Evolutionary conservation across 2,113 vertebrate genomes (phyloP).

Genomic region (Tetrax tetrax): DNA sequence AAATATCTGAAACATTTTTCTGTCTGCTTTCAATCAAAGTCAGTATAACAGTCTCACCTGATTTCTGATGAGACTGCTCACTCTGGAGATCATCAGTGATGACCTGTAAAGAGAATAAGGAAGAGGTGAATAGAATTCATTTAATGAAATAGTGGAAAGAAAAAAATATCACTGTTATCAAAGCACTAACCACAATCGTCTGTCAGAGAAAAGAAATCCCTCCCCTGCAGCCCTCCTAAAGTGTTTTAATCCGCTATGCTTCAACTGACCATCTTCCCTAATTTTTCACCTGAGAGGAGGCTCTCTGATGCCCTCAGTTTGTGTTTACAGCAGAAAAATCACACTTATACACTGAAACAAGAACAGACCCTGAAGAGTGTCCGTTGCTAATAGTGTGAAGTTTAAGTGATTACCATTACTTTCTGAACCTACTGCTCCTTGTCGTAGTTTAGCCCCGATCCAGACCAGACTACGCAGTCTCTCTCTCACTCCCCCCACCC

Average conservation of each 20-base stretch:
- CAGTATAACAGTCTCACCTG: neutral
- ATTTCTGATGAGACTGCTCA: neutral
- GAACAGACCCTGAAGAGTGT: neutral
- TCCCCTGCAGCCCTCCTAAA: neutral
- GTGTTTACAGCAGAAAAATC: neutral
- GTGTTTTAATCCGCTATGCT: neutral
- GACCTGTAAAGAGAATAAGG: neutral
- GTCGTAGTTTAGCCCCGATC: too few relatives aligned
- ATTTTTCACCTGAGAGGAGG: neutral
- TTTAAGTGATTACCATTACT: neutral
- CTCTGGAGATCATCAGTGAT: neutral
- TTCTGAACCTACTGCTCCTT: neutral
- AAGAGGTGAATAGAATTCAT: neutral
- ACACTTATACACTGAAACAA: neutral
- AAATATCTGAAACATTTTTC: neutral
- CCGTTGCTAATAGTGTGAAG: neutral
- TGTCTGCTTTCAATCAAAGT: neutral
- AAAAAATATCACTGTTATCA: neutral
- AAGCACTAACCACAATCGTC: neutral
- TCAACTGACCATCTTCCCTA: neutral
- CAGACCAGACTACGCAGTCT: too few relatives aligned
- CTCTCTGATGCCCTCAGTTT: neutral
- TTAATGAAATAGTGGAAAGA: neutral
- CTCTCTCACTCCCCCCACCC: too few relatives aligned
- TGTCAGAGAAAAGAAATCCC: neutral